These are phyloP conservation scores for Oryzaephilus surinamensis DNA, from an alignment of 1,140 invertebrate species.

Conservation along the genomic window DNA sequence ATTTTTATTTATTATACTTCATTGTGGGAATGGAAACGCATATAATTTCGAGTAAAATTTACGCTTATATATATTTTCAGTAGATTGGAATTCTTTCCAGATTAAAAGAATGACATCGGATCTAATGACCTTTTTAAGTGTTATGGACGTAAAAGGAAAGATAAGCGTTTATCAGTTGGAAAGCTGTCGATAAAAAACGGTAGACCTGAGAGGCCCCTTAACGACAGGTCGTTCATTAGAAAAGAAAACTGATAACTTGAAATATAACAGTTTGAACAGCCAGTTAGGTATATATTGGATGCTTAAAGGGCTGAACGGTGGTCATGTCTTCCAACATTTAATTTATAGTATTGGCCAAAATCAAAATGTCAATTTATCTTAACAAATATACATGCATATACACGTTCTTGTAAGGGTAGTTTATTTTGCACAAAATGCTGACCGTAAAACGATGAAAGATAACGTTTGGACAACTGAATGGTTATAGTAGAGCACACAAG, in stretches of 20 bases:
- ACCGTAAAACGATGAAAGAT: constrained; percentile 4
- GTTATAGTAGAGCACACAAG: constrained; percentile 13
- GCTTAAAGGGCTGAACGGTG: neutral
- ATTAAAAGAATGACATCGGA: too few relatives aligned
- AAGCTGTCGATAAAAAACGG: too few relatives aligned
- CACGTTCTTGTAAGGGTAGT: neutral
- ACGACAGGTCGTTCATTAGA: constrained; percentile 7
- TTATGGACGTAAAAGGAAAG: too few relatives aligned
- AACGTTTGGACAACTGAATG: constrained; percentile 18
- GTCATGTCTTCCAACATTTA: too few relatives aligned
- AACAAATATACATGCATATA: neutral
- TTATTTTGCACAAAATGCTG: constrained; percentile 4
- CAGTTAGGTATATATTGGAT: neutral
- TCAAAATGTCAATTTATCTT: neutral
- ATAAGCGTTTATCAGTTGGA: too few relatives aligned
- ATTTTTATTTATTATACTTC: too few relatives aligned
- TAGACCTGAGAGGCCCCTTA: neutral
- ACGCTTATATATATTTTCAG: too few relatives aligned
- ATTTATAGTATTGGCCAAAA: too few relatives aligned
- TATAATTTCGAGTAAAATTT: too few relatives aligned
- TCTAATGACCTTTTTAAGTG: too few relatives aligned
- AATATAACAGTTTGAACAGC: neutral
- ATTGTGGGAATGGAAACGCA: too few relatives aligned
- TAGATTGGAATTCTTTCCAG: too few relatives aligned
- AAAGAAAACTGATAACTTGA: constrained; percentile 3